Evolutionary conservation across 1,140 invertebrate genomes (phyloP), one percentile per base, ranked within the genome.

Genomic region (Drosophila kikkawai): DNA sequence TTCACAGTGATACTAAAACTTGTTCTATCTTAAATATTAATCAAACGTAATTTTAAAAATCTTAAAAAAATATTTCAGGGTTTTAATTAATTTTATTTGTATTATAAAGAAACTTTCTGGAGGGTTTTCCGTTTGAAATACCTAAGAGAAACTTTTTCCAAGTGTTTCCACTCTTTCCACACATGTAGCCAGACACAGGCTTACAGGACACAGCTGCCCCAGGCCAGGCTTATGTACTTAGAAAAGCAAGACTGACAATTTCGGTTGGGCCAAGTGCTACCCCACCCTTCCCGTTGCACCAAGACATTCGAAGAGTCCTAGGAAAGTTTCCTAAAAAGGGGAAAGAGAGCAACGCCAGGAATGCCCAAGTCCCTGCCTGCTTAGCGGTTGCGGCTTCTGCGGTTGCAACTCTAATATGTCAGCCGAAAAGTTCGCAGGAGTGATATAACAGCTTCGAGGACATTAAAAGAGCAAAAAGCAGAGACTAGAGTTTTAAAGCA

Each of bases 331-430:
- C 3, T 19, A 11, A 7, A 7, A 32, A 3, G 41, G 12, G 29
- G 17, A 12, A 9, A 39, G 26, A 26, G 26, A 26, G 32, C 32
- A 34, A 45, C 47, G 50, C 32, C 12, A 44, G 56, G 34, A 69
- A 71, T 58, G 57, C 57, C 50, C 34, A 36, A 76, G 69, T 65
- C 67, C 53, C 55, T 57, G 61, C 67, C 79, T 73, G 83, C 79
- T 87, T 77, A 87, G 76, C 64, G 75, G 80, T 83, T 88, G 75
- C 71, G 66, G 66, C 29, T 84, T 64, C 67, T 87, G 83, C 65
- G 78, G 81, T 68, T 81, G 80, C 80, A 79, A 75, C 69, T 69
- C 76, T 81, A 84, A 81, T 90, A 90, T 90, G 85, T 88, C 78
- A 88, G 85, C 80, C 61, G 13, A 75, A 87, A 88, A 82, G 55